Evolutionary conservation across 2,797 vertebrate species (phyloP).

Genomic region (Crocodylus rhombifer): DNA sequence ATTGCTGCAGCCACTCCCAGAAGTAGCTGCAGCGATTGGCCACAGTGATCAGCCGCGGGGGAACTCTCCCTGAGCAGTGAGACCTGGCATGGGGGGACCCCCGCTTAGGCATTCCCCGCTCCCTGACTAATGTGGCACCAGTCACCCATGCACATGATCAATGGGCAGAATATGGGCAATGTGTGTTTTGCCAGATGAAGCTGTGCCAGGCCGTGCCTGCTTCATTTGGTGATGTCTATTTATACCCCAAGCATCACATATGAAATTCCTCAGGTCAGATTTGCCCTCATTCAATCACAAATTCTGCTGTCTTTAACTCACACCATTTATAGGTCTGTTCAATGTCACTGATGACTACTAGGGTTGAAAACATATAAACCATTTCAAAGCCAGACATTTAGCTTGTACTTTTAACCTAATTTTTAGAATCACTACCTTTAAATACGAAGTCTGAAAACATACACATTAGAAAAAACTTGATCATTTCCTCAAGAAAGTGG

Average conservation of each 20-base stretch:
- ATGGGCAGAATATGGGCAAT: too few relatives aligned
- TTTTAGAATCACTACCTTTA: not conserved
- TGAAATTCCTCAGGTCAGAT: not conserved
- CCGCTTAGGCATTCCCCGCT: too few relatives aligned
- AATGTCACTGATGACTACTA: not conserved
- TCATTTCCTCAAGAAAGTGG: not conserved
- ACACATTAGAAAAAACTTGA: not conserved
- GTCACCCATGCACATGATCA: too few relatives aligned
- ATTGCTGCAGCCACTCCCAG: too few relatives aligned
- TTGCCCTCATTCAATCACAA: not conserved
- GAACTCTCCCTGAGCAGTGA: too few relatives aligned
- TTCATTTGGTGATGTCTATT: too few relatives aligned
- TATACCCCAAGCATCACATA: not conserved
- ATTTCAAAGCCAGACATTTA: not conserved
- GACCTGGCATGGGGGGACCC: too few relatives aligned
- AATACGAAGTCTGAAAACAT: not conserved
- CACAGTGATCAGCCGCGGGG: too few relatives aligned
- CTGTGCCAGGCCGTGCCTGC: too few relatives aligned
- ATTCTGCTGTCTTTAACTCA: not conserved
- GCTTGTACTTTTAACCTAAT: not conserved
- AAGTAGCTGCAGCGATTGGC: too few relatives aligned
- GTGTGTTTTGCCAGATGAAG: too few relatives aligned
- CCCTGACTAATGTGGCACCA: too few relatives aligned
- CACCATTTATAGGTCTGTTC: not conserved
- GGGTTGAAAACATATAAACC: not conserved